Conservation (phyloP, 2,888 invertebrate species). For the Mythimna albipuncta region DNA sequence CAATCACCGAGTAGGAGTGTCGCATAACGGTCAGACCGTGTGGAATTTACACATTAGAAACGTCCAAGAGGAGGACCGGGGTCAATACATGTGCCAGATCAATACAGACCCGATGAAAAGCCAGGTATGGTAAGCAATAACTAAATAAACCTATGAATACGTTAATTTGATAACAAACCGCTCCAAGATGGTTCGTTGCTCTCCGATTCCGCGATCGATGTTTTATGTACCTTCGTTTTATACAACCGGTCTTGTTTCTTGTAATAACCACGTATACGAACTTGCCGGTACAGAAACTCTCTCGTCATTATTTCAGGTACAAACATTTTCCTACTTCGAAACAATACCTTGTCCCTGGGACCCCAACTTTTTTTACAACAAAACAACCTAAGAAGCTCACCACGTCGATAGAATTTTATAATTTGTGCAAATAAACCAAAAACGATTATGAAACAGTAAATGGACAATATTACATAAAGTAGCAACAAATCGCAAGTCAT, state of each 20-base stretch:
- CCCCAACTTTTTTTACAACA: slow-evolving; percentile 80
- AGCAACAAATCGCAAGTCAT: slow-evolving; percentile 69
- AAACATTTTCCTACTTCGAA: slow-evolving; percentile 86
- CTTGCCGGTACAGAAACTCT: slow-evolving; percentile 87
- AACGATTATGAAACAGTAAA: slow-evolving; percentile 74
- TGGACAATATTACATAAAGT: slow-evolving; percentile 70
- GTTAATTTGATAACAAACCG: slow-evolving; percentile 77
- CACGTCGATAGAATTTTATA: slow-evolving; percentile 61
- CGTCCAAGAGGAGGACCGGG: slow-evolving; percentile 96
- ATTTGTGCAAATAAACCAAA: slow-evolving; percentile 72
- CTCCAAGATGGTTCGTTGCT: slow-evolving; percentile 73
- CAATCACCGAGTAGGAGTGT: slow-evolving; percentile 96
- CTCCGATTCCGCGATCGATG: slow-evolving; percentile 54
- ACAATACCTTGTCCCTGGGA: slow-evolving; percentile 79
- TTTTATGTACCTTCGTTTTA: slow-evolving; percentile 24
- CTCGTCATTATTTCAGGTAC: slow-evolving; percentile 88
- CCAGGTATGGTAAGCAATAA: slow-evolving; percentile 91
- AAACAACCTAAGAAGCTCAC: slow-evolving; percentile 66
- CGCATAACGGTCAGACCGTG: slow-evolving; percentile 95
- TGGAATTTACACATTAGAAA: slow-evolving; percentile 98
- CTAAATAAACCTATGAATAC: slow-evolving; percentile 53
- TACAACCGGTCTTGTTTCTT: slow-evolving; percentile 52
- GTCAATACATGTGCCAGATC: slow-evolving; percentile 98
- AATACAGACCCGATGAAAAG: slow-evolving; percentile 98
- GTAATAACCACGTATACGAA: slow-evolving; percentile 81